Base-by-base conservation (phyloP, 2,888 invertebrate species). In the Nebria salina region DNA sequence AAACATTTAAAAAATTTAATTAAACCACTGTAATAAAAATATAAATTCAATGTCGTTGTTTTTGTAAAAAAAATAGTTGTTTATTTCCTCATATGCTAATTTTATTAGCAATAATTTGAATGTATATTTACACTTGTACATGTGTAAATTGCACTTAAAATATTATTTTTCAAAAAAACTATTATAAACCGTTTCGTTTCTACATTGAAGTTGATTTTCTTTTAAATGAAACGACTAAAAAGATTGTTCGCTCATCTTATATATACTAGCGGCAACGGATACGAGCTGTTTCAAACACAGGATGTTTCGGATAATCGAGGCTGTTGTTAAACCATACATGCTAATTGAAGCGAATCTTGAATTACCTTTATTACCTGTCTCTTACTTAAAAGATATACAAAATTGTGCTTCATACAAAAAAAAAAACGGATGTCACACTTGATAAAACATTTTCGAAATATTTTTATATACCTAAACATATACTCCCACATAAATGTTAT, bases 311-410 rank as follows among this genome's bases (percentile, higher is more conserved):
- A 54, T 54, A 54, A 54, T 54, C 54, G 13, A 13, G 54, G 8
- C 54, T 54, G 54, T 54, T 54, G 54, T 54, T 54, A 54, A 54
- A 54, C 8, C 54, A 54, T 54, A 54, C 54, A 54, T 54, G 54
- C 54, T 54, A 54, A 54, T 54, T 54, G 54, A 54, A 54, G 54
- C 54, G 54, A 54, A 54, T 54, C 54, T 54, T 54, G 54, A 6
- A 54, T 54, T 54, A 54, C 54, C 54, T 54, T 54, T 54, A 54
- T 43, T 54, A 54, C 54, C 54, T 54, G 54, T 54, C 54, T 54
- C 13, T 54, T 6, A 54, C 54, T 54, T 54, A 11, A 54, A 8
- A 54, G 8, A 1, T 54, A 54, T 54, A 54, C 54, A 54, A 3
- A 3, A 54, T 54, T 11, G 11, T 11, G 54, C 2, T 6, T 54